Evolutionary conservation across 30 jellyfish, hydroid and myxozoan genomes (phyloP).

Genomic region (Aurelia sp.): DNA sequence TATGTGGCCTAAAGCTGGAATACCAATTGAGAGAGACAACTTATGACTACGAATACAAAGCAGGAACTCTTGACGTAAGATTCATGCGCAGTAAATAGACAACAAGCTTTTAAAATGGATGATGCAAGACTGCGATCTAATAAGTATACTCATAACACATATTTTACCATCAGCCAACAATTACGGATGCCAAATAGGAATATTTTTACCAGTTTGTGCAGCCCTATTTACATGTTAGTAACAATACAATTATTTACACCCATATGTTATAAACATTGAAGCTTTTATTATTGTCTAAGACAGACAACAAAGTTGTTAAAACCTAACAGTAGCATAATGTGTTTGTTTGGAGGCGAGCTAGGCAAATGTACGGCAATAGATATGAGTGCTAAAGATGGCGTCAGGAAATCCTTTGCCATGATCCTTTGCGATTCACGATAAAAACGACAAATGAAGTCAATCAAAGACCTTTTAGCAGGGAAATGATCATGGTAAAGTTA

Average conservation of each 20-base stretch:
- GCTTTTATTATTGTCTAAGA: background rate
- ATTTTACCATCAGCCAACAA: background rate
- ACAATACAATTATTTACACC: conserved; percentile 58
- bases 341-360: too few species aligned
- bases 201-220: conserved; percentile 62
- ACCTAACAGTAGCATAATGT: too few species aligned
- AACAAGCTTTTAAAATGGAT: background rate
- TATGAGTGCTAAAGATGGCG: too few species aligned
- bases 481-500: too few species aligned
- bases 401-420: too few species aligned
- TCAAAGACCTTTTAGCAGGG: too few species aligned
- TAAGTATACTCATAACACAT: conserved; percentile 7
- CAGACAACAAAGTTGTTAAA: background rate
- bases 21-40: too few species aligned
- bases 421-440: too few species aligned
- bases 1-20: too few species aligned
- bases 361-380: too few species aligned
- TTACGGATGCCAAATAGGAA: conserved; percentile 25
- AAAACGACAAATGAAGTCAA: too few species aligned
- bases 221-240: conserved; percentile 58
- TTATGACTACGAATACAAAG: background rate
- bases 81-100: conserved; percentile 27
- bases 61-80: background rate
- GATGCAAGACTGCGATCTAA: conserved; percentile 26
- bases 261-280: conserved; percentile 30